Conservation (phyloP, 35 echinoderm and acorn worm genomes). For the Patiria miniata region DNA sequence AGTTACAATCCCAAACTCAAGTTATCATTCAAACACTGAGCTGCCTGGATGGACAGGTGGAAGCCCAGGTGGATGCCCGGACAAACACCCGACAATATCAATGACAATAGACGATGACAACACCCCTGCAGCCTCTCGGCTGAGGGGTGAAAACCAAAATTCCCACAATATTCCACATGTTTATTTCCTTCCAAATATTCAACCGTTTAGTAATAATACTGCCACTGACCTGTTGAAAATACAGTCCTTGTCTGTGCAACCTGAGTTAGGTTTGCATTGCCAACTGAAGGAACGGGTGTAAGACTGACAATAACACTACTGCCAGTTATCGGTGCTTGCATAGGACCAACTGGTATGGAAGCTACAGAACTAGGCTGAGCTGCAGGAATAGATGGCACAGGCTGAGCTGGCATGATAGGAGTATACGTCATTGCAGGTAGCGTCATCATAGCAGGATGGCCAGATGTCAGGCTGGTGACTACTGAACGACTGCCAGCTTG, state of each 20-base stretch:
- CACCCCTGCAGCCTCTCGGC: too few species aligned
- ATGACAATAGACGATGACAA: too few species aligned
- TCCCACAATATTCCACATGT: too few species aligned
- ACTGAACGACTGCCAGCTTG: neutral
- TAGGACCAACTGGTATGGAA: neutral
- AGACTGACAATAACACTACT: slow-evolving; percentile 21
- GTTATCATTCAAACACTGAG: too few species aligned
- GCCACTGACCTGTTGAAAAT: slow-evolving; percentile 44
- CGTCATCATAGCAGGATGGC: neutral
- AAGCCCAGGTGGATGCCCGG: too few species aligned
- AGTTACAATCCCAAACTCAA: too few species aligned
- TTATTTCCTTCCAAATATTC: too few species aligned
- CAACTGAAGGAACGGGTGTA: slow-evolving; percentile 16
- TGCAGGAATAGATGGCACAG: neutral
- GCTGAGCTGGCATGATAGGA: slow-evolving; percentile 15
- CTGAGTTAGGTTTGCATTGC: neutral
- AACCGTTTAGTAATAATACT: too few species aligned
- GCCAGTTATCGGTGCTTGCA: neutral
- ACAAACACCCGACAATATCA: too few species aligned
- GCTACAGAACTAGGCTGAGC: neutral
- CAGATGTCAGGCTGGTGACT: too few species aligned
- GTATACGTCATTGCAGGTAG: neutral
- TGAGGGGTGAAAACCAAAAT: too few species aligned
- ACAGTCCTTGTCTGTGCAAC: slow-evolving; percentile 59
- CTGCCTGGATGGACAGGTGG: too few species aligned